phyloP scores from a whole-genome alignment of 2,888 invertebrate species.

The Drosophila paracracens region DNA sequence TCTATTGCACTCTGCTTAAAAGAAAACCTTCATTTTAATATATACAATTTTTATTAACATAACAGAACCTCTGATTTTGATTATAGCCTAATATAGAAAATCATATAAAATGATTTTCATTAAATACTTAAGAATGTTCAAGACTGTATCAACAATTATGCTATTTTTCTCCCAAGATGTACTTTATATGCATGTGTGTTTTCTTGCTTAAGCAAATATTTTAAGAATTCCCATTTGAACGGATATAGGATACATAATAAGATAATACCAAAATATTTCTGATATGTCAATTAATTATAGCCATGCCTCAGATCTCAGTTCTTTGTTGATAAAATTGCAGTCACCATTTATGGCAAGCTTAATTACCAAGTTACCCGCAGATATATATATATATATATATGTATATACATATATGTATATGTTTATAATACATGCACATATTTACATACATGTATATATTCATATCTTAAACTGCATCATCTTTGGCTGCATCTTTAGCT shows the following conservation, averaged over 20 bases:
- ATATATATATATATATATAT: not conserved
- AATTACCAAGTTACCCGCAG: conserved; percentile 5
- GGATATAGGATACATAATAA: not conserved
- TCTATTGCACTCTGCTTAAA: not conserved
- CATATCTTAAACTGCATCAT: conserved; percentile 4
- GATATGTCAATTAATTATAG: conserved; percentile 4
- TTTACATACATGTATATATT: not conserved
- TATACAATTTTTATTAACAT: not conserved
- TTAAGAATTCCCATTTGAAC: not conserved
- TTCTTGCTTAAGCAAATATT: not conserved
- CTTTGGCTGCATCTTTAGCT: not conserved
- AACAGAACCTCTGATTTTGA: not conserved
- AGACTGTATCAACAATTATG: not conserved
- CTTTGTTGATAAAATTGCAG: not conserved
- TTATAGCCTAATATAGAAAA: not conserved
- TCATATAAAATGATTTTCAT: not conserved
- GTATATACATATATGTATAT: not conserved
- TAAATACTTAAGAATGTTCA: not conserved
- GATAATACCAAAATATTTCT: not conserved
- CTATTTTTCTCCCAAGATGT: not conserved
- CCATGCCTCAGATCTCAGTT: not conserved
- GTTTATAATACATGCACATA: not conserved
- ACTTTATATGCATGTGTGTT: not conserved
- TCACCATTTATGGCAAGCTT: conserved; percentile 2
- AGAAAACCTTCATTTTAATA: not conserved